Evolutionary conservation across 2,797 vertebrate species (phyloP).

Genomic region (Scyliorhinus canicula): DNA sequence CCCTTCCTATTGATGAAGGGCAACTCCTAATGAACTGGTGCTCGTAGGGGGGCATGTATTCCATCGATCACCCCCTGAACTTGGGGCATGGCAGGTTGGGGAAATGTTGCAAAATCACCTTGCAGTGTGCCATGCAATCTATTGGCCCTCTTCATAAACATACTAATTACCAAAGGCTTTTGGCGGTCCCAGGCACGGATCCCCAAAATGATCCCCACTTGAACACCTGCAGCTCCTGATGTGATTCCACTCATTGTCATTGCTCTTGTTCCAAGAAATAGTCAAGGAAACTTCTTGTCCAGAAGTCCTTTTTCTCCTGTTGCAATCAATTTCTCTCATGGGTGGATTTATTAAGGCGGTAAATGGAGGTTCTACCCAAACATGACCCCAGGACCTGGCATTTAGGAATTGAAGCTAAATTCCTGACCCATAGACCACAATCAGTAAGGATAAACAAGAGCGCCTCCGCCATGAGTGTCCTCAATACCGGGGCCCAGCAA

Average conservation of each 20-base stretch:
- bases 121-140: no score
- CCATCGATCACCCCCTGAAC: no score
- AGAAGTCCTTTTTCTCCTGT: background rate
- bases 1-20: no score
- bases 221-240: background rate
- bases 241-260: background rate
- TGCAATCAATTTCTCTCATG: background rate
- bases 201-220: background rate
- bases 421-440: background rate
- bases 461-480: no score
- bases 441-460: no score
- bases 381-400: background rate
- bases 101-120: background rate
- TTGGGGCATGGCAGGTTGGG: background rate
- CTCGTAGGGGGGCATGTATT: no score
- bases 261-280: background rate
- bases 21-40: no score
- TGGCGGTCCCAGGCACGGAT: background rate
- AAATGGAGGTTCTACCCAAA: background rate
- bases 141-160: background rate
- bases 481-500: no score
- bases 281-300: background rate
- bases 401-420: background rate
- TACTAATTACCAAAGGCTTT: background rate
- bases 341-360: background rate